Conservation (phyloP, 2,797 vertebrate genomes). For the Gadopsis bispinosus region DNA sequence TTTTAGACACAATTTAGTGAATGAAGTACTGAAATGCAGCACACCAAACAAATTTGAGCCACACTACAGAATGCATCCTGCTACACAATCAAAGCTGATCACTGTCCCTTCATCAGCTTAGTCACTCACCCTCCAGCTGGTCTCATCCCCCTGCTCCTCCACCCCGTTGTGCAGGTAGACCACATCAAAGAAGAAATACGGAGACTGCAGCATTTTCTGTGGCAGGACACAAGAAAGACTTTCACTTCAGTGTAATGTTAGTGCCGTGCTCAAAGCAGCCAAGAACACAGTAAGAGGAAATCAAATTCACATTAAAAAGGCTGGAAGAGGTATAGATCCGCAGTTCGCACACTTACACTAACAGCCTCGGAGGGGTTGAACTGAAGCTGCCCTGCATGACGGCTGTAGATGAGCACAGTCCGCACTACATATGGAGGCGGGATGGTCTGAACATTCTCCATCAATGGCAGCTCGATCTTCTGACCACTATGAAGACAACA, state of each 20-base stretch:
- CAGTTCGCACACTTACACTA: constrained; percentile 80
- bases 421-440: constrained; percentile 93
- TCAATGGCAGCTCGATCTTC: constrained; percentile 92
- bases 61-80: neutral
- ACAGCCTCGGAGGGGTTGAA: constrained; percentile 89
- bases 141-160: constrained; percentile 91
- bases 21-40: neutral
- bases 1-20: neutral
- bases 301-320: neutral
- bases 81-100: neutral
- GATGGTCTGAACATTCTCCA: constrained; percentile 93
- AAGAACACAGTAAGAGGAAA: neutral
- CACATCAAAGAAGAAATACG: constrained; percentile 96
- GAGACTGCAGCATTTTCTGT: constrained; percentile 96
- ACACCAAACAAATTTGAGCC: neutral
- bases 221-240: constrained; percentile 10
- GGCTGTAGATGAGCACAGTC: constrained; percentile 92
- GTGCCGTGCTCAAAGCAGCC: neutral
- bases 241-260: neutral
- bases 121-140: constrained; percentile 90
- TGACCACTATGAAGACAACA: constrained; percentile 84
- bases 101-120: neutral
- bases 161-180: constrained; percentile 93
- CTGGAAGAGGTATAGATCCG: neutral
- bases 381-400: constrained; percentile 89